These are phyloP conservation scores for Eulithis prunata DNA, from an alignment of 2,888 invertebrate genomes.

Conservation along the genomic window DNA sequence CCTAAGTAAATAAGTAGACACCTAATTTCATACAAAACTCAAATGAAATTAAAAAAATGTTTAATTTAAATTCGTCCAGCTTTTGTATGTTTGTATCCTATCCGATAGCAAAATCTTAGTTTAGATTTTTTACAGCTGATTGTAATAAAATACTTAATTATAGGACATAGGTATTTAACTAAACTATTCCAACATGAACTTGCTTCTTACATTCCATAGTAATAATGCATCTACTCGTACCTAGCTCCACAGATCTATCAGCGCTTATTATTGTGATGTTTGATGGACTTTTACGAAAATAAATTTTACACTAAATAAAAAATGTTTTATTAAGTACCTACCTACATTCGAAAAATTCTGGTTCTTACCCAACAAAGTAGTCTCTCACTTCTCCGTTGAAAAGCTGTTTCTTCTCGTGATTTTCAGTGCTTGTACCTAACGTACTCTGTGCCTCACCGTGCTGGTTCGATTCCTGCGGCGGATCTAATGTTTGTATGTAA, in stretches of 20 bases:
- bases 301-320: conserved; percentile 59
- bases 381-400: too few species aligned
- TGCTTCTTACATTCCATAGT: conserved; percentile 21
- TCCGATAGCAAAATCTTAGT: conserved; percentile 3
- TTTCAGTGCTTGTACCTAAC: too few species aligned
- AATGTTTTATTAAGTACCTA: conserved; percentile 30
- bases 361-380: too few species aligned
- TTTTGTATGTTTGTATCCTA: conserved; percentile 22
- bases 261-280: conserved; percentile 57
- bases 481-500: too few species aligned
- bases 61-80: conserved; percentile 5
- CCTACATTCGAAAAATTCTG: too few species aligned
- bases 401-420: too few species aligned
- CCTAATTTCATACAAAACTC: neutral
- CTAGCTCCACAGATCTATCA: conserved; percentile 47
- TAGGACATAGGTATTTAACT: conserved; percentile 3
- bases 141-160: neutral
- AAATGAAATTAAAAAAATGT: neutral
- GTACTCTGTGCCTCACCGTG: too few species aligned
- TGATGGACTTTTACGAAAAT: conserved; percentile 66
- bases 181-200: conserved; percentile 10
- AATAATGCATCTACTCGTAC: conserved; percentile 42
- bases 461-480: too few species aligned
- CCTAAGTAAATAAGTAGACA: too few species aligned
- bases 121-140: conserved; percentile 24